These are phyloP conservation scores for Brachyptera risi DNA, from an alignment of 2,888 invertebrate species.

Conservation along the genomic window DNA sequence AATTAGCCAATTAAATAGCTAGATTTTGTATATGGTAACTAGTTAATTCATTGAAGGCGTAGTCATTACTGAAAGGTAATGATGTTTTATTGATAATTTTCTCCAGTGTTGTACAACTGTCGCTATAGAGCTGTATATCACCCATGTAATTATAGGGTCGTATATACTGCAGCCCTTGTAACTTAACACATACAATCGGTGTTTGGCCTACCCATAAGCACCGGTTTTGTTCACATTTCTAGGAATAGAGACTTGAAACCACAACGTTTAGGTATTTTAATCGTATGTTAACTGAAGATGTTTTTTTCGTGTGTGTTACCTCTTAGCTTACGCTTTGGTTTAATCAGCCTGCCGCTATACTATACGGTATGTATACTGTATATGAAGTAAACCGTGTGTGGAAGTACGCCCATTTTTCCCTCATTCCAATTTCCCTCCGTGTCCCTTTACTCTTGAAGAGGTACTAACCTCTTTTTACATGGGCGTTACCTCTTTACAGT, in stretches of 20 bases:
- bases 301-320: not conserved
- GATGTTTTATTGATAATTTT: slow-evolving; percentile 13
- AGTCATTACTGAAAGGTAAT: not conserved
- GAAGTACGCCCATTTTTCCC: slow-evolving; percentile 18
- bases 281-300: slow-evolving; percentile 20
- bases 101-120: slow-evolving; percentile 7
- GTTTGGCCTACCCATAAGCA: slow-evolving; percentile 4
- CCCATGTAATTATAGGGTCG: slow-evolving; percentile 16
- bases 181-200: not conserved
- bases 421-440: slow-evolving; percentile 1
- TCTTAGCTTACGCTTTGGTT: not conserved
- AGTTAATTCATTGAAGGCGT: slow-evolving; percentile 7
- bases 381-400: slow-evolving; percentile 12
- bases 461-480: slow-evolving; percentile 22
- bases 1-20: not conserved
- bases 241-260: not conserved
- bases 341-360: slow-evolving; percentile 1
- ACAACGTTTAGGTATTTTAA: slow-evolving; percentile 22
- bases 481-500: slow-evolving; percentile 25
- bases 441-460: slow-evolving; percentile 14
- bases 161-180: not conserved
- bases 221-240: slow-evolving; percentile 1
- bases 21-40: too few relatives aligned
- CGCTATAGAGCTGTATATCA: not conserved
- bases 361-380: not conserved